Evolutionary conservation across 2,888 invertebrate genomes (phyloP), one percentile per base, ranked within the genome.

Genomic region (Drosophila cracens): DNA sequence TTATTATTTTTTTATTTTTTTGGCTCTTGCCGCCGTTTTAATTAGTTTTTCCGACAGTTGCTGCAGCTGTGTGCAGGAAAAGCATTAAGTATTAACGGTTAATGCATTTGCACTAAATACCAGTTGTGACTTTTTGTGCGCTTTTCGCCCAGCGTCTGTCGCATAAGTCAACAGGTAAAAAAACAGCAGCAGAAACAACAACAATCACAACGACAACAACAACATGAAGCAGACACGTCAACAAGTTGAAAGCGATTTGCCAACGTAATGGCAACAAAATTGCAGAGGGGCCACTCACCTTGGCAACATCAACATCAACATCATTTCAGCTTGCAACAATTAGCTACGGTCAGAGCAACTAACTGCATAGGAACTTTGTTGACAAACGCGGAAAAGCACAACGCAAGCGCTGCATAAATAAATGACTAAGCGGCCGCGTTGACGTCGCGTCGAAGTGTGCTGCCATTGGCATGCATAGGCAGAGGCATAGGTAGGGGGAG

Each of bases 381-480:
- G 76, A 68, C 76, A 81, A 79, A 87, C 64, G 87, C 82, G 86
- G 86, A 85, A 87, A 78, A 74, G 75, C 70, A 56, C 67, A 57
- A 57, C 49, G 69, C 63, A 64, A 60, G 59, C 33, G 25, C 63
- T 59, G 62, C 57, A 63, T 69, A 65, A 46, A 65, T 58, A 68
- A 60, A 62, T 88, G 88, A 88, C 70, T 78, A 75, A 88, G 78
- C 70, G 59, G n/a, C 74, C 27, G 38, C 74, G 38, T 43, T 38
- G 51, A 62, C 68, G 63, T 49, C 65, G 63, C 72, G 59, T 40
- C 77, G 58, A 72, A 78, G 84, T 74, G 82, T 81, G 85, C 85
- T 65, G 73, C 60, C 56, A 31, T 48, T 43, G 34, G 38, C 69
- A 43, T 53, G 49, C 77, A 51, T 59, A 25, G 53, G 27, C 70